Percentiles rank a stretch among this genome's conserved stretches.
These are phyloP conservation scores for Furcifer pardalis DNA, from an alignment of 2,797 vertebrate species.

Conservation along the genomic window DNA sequence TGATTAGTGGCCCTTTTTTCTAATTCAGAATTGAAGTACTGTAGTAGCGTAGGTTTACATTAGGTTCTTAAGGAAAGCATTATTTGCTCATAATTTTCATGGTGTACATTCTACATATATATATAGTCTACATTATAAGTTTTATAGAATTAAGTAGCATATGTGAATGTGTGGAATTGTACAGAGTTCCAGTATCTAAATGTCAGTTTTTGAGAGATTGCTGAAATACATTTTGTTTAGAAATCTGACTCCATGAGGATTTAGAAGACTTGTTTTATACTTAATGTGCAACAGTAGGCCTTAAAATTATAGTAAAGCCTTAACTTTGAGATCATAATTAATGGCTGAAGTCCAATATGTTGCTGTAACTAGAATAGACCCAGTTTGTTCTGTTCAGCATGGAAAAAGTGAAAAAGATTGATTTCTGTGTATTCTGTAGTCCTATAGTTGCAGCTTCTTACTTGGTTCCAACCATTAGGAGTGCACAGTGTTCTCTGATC, in stretches of 20 bases:
- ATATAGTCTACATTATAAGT: accelerated
- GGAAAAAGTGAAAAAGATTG: too few species aligned
- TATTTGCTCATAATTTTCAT: not conserved
- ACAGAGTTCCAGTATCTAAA: not conserved
- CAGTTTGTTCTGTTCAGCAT: too few species aligned
- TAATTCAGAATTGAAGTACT: not conserved
- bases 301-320: not conserved
- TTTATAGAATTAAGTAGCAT: not conserved
- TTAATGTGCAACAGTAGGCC: not conserved
- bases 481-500: not conserved
- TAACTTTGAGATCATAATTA: not conserved
- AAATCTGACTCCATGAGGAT: not conserved
- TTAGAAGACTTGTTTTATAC: not conserved
- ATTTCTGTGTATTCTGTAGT: not conserved
- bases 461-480: too few species aligned
- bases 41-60: not conserved
- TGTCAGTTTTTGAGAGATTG: not conserved
- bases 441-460: not conserved
- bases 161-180: not conserved
- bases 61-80: not conserved
- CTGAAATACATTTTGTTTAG: not conserved
- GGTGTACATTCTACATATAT: not conserved
- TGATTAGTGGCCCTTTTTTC: not conserved
- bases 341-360: too few species aligned
- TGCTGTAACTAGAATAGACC: too few species aligned